Evolutionary conservation across 2,888 invertebrate genomes (phyloP).

Genomic region (Elegia similella): DNA sequence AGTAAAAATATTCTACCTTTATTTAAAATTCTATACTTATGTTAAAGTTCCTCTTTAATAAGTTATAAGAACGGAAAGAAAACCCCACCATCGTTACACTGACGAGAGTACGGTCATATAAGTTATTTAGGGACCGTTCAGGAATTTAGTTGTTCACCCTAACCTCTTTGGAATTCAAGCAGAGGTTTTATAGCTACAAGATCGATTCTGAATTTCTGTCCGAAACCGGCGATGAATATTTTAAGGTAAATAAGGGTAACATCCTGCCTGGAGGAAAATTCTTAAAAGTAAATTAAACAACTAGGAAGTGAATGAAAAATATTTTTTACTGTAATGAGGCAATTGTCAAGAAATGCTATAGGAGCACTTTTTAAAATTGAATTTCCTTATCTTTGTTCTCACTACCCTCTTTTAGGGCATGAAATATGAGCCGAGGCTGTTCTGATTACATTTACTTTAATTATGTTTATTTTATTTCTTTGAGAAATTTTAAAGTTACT

Average conservation of each 20-base stretch:
- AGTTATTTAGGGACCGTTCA: conserved; percentile 31
- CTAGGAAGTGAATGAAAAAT: conserved; percentile 10
- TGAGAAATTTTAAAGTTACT: not conserved
- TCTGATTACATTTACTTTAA: conserved; percentile 8
- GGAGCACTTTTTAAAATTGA: conserved; percentile 50
- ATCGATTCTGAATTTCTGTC: not conserved
- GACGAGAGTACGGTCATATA: conserved; percentile 25
- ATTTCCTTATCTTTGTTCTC: conserved; percentile 46
- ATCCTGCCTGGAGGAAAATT: not conserved
- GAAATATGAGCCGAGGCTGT: conserved; percentile 19
- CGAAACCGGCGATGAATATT: conserved; percentile 4
- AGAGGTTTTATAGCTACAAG: conserved; percentile 17
- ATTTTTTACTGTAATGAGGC: conserved; percentile 35
- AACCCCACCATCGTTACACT: conserved; percentile 11
- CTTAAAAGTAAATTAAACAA: not conserved
- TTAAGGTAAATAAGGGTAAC: not conserved
- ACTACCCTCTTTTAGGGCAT: conserved; percentile 31
- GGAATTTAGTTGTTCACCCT: conserved; percentile 18
- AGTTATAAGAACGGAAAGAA: conserved; percentile 1
- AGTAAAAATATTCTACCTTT: not conserved
- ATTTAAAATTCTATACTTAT: not conserved
- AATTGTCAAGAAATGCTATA: conserved; percentile 40
- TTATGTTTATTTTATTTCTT: conserved; percentile 4
- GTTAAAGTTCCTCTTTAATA: not conserved
- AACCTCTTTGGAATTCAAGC: conserved; percentile 17